A percentile compares a stretch with the other conserved stretches of the same genome.
Conservation (phyloP, 2,888 invertebrate species). For the Dryobotodes eremita region DNA sequence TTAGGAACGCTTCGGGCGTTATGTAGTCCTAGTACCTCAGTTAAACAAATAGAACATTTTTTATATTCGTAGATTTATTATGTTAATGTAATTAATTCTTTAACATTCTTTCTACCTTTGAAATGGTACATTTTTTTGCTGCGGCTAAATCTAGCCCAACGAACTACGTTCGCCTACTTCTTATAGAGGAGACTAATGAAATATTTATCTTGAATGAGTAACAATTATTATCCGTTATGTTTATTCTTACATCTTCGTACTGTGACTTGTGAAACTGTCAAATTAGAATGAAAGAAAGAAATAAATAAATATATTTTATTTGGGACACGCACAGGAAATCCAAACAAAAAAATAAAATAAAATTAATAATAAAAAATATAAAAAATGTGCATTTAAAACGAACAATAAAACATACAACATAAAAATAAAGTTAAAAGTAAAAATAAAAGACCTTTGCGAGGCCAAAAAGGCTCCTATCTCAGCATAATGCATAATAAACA, state of each 20-base stretch:
- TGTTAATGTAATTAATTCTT: constrained; percentile 25
- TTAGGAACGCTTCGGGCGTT: constrained; percentile 51
- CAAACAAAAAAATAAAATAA: too few relatives aligned
- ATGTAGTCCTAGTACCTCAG: constrained; percentile 54
- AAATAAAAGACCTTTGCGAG: too few relatives aligned
- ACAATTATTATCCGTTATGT: not conserved
- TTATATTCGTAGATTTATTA: not conserved
- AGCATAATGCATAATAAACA: too few relatives aligned
- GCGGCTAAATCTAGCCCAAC: not conserved
- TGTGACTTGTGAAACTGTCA: not conserved
- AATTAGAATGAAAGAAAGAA: too few relatives aligned
- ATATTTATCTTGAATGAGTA: not conserved
- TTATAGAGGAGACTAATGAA: not conserved
- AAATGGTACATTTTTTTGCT: not conserved
- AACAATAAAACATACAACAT: too few relatives aligned
- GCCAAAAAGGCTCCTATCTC: too few relatives aligned
- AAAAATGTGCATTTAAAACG: too few relatives aligned
- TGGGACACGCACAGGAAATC: too few relatives aligned
- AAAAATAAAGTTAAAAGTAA: too few relatives aligned
- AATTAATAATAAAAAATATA: too few relatives aligned
- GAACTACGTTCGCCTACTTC: not conserved
- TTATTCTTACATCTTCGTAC: not conserved
- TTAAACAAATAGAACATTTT: constrained; percentile 44
- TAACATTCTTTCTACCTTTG: constrained; percentile 10
- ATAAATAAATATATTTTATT: too few relatives aligned